Conservation (phyloP, 2,113 vertebrate genomes). For the Charadrius vociferus region DNA sequence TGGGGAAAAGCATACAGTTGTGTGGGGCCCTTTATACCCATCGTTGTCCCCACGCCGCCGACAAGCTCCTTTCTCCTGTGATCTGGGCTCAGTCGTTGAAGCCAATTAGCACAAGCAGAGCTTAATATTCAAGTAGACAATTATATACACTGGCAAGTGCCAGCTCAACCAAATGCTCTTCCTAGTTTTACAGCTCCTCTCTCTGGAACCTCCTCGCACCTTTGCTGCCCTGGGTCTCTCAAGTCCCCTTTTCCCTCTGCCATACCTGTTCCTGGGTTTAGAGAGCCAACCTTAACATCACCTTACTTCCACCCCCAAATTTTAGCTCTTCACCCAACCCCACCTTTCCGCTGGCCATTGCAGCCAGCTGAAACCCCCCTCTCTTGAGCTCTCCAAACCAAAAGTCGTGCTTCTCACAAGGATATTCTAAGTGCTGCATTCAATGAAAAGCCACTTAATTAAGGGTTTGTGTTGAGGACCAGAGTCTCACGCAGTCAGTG, state of each 20-base stretch:
- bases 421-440: neutral
- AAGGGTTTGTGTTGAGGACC: neutral
- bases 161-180: neutral
- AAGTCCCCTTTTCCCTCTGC: neutral
- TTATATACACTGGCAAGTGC: neutral
- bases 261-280: neutral
- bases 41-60: neutral
- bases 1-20: neutral
- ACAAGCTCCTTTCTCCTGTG: neutral
- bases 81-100: neutral
- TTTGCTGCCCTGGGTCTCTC: neutral
- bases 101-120: neutral
- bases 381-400: neutral
- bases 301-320: neutral
- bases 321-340: neutral
- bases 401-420: neutral
- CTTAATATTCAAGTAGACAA: neutral
- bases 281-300: neutral
- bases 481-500: neutral
- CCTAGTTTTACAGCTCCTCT: neutral
- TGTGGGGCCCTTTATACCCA: neutral
- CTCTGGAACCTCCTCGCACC: accelerated
- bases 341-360: neutral
- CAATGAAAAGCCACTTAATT: neutral
- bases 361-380: neutral